Evolutionary conservation across 2,797 vertebrate species (phyloP).

Genomic region (Bradypodion ventrale): DNA sequence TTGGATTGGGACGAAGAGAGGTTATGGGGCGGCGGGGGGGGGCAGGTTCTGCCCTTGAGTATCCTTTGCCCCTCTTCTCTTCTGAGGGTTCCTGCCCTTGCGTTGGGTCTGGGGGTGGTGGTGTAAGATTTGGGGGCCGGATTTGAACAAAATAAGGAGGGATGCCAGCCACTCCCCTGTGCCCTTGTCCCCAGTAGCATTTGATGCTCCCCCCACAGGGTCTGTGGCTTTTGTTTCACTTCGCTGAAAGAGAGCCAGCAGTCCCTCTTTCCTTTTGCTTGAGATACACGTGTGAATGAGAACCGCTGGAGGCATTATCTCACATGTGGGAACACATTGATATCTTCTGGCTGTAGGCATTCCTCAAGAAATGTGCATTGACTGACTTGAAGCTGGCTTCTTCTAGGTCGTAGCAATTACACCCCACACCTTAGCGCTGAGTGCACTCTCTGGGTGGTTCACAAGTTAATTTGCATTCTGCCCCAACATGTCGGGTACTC

Average conservation of each 20-base stretch:
- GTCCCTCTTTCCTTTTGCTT: neutral
- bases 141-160: too few relatives aligned
- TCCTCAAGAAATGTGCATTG: neutral
- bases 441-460: too few relatives aligned
- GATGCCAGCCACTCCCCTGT: neutral
- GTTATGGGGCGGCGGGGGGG: neutral
- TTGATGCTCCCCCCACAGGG: neutral
- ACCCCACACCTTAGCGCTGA: too few relatives aligned
- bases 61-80: too few relatives aligned
- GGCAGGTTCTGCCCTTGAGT: too few relatives aligned
- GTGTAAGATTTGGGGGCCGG: neutral
- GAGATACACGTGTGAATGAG: neutral
- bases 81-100: neutral
- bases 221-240: neutral
- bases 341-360: neutral
- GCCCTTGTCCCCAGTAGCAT: neutral
- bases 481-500: too few relatives aligned
- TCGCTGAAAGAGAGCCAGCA: neutral
- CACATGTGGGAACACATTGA: neutral
- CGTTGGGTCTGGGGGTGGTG: too few relatives aligned
- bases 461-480: too few relatives aligned
- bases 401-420: too few relatives aligned
- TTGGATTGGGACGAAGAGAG: too few relatives aligned
- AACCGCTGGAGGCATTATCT: neutral
- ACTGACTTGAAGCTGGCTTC: neutral